These are phyloP conservation scores for Anguilla rostrata DNA, from an alignment of 2,113 vertebrate genomes.

Conservation along the genomic window DNA sequence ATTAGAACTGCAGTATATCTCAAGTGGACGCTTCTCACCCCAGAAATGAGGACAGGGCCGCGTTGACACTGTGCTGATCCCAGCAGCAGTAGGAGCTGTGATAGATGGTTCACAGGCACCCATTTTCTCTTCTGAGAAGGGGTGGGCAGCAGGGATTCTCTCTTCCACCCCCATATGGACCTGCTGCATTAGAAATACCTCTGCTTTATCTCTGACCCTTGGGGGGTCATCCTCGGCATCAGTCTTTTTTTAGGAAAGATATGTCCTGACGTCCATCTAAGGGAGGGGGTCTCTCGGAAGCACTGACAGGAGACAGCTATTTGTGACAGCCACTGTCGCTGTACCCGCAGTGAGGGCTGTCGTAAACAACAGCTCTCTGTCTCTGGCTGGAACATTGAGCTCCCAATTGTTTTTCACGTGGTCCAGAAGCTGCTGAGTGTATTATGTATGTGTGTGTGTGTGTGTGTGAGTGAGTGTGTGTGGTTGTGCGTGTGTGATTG, in stretches of 20 bases:
- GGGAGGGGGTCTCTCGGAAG: not conserved
- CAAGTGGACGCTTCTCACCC: not conserved
- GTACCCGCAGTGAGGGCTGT: not conserved
- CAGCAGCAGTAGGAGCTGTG: not conserved
- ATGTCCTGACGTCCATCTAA: not conserved
- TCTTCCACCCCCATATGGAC: slow-evolving; percentile 33
- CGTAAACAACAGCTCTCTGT: slow-evolving; percentile 7
- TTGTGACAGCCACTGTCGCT: not conserved
- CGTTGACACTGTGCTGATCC: not conserved
- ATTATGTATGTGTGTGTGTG: not conserved
- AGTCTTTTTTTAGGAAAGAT: not conserved
- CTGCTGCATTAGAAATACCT: slow-evolving; percentile 2
- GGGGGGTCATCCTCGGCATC: not conserved
- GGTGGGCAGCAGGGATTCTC: not conserved
- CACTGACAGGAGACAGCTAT: not conserved
- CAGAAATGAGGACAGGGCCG: not conserved
- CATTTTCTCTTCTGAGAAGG: slow-evolving; percentile 25
- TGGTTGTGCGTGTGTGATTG: too few species aligned
- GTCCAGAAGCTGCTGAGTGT: not conserved
- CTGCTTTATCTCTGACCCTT: not conserved
- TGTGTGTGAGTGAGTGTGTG: not conserved
- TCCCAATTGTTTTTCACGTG: not conserved
- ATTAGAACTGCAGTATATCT: not conserved
- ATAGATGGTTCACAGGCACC: slow-evolving; percentile 7
- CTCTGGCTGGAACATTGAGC: not conserved